Evolutionary conservation across 2,888 invertebrate species (phyloP), one percentile per base, ranked within the genome.

Genomic region (Eupithecia dodoneata): DNA sequence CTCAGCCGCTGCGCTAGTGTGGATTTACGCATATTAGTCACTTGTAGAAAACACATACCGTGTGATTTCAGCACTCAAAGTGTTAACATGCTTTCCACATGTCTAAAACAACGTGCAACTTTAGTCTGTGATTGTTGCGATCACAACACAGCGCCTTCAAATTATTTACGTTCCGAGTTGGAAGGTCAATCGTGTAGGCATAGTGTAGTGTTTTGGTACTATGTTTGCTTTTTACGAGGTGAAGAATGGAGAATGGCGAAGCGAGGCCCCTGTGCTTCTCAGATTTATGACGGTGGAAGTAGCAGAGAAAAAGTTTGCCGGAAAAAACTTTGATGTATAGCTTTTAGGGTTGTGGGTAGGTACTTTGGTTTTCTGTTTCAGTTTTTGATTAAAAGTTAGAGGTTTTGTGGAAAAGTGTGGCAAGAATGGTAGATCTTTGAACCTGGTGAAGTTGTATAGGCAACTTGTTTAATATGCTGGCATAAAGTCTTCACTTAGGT

Each of bases 191-290:
- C 81, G 81, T 81, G 82, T 76, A 78, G 76, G 80, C 82, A 81
- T 78, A 82, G 83, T 75, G 80, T 82, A 82, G 80, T 82, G 82
- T 44, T 47, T 18, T 47, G 82, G 70, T 81, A 81, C 83, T 83
- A 83, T 83, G 83, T 83, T 83, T 81, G 85, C 84, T 87, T 88
- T 88, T 85, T 81, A 88, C 87, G 85, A 88, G 85, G 88, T 87
- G 89, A 88, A 87, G 85, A 87, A 88, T 88, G 81, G 83, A 80
- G 85, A 87, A 88, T 87, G 81, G 83, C 79, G 81, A 76, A 87
- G 79, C 86, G 85, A 67, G 66, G 85, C 88, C 87, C 84, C 87
- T 82, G 74, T 71, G 75, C 79, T 73, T 77, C 78, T 72, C 70
- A 73, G 85, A 88, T 88, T 88, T 88, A 88, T 86, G 82, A 81